A percentile compares a stretch with the other conserved stretches of the same genome.
Evolutionary conservation across 37 sponge, comb jelly and placozoan species (phyloP).

Genomic region (Beroe forskalii): DNA sequence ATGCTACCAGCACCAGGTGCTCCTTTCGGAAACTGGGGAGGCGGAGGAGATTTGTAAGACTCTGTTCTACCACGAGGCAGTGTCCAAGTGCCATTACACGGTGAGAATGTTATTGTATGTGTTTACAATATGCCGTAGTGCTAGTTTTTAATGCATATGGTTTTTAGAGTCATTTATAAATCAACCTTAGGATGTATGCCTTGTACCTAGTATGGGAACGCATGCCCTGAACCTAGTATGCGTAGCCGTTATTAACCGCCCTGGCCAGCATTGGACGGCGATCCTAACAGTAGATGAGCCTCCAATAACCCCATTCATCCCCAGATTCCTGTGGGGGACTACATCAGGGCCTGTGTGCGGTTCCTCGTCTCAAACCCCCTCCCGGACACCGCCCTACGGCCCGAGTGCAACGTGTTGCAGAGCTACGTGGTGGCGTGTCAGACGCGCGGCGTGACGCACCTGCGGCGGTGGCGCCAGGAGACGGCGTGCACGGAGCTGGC

Average conservation of each 20-base stretch:
- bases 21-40: neutral
- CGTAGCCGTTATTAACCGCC: too few species aligned
- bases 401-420: slow-evolving; percentile 41
- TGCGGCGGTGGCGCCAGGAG: neutral
- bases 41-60: neutral
- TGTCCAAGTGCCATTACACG: slow-evolving; percentile 2
- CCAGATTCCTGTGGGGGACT: neutral
- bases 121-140: too few species aligned
- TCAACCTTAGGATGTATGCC: too few species aligned
- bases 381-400: neutral
- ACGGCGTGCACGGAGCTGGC: neutral
- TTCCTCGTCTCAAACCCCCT: neutral
- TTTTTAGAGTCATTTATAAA: too few species aligned
- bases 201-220: too few species aligned
- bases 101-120: too few species aligned
- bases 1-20: neutral
- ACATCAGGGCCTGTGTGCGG: neutral
- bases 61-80: neutral
- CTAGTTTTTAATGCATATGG: too few species aligned
- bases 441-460: neutral
- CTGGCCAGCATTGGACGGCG: too few species aligned
- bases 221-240: too few species aligned
- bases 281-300: too few species aligned
- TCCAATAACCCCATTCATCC: too few species aligned
- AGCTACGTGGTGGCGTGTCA: slow-evolving; percentile 42